A percentile compares a stretch with the other conserved stretches of the same genome.
Conservation (phyloP, 2,888 invertebrate genomes). For the Ernsta delagoae region DNA sequence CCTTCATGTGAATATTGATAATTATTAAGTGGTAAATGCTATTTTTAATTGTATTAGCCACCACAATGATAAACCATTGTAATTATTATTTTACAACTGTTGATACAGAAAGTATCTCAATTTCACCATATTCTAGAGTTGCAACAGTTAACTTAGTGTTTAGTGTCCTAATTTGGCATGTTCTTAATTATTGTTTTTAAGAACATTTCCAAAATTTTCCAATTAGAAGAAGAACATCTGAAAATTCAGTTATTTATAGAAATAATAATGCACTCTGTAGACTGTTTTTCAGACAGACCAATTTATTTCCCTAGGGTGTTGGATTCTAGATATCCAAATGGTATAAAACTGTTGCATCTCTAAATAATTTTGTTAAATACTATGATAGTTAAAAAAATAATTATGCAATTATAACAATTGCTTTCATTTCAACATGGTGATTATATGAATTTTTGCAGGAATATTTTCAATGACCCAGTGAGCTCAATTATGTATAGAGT, state of each 20-base stretch:
- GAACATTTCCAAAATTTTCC: background rate
- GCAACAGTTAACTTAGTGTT: background rate
- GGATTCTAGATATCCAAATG: background rate
- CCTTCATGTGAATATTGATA: too few species aligned
- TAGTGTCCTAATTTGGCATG: background rate
- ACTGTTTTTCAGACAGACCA: too few species aligned
- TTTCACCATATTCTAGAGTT: background rate
- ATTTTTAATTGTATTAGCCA: too few species aligned
- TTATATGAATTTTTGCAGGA: constrained; percentile 25
- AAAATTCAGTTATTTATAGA: background rate
- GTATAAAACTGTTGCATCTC: background rate
- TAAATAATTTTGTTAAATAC: background rate
- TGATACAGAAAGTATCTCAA: too few species aligned
- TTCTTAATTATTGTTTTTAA: background rate
- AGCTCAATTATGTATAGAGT: constrained; percentile 10
- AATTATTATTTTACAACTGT: too few species aligned
- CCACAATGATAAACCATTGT: too few species aligned
- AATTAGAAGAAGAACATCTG: background rate
- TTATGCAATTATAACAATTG: constrained; percentile 1
- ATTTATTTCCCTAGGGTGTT: too few species aligned
- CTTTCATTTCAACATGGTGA: background rate
- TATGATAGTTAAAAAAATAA: background rate
- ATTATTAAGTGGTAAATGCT: too few species aligned
- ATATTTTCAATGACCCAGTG: background rate
- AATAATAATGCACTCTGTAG: too few species aligned